Base-by-base conservation (phyloP, 2,113 vertebrate genomes). In the Gallinago paraguaiae region DNA sequence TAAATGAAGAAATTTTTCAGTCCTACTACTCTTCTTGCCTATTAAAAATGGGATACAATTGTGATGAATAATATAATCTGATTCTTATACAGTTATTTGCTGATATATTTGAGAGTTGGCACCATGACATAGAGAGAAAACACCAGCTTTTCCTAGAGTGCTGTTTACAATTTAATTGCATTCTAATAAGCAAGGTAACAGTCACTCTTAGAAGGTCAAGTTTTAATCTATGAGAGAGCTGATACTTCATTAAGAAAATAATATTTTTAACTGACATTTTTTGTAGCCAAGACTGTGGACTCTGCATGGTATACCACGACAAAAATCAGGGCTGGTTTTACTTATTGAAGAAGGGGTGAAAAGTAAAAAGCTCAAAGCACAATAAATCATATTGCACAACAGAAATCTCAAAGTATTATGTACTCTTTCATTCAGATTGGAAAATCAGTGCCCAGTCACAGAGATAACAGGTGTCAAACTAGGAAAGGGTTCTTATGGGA, bases 301-400 rank as follows among this genome's bases (percentile, higher is more conserved):
- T 28, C 28, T 51, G 10, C 17, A 11, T 27, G 10, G 11, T 57
- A 14, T 8, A 28, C 3, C 6, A 11, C 23, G 13, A 48, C 9
- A 57, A 75, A 69, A 70, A 90, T 4, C 9, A 67, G 19, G 28
- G 6, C 13, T 76, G 17, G 7, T 35, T 90, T 90, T 61, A 78
- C 13, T 67, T 33, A 48, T 2, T 33, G 30, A 43, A 56, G 9
- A 4, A 2, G 1, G 4, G 2, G 3, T 0, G 8, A 17, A 4
- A 28, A 7, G 8, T 23, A 46, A 77, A 39, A 77, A 45, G 2
- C 10, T 53, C 18, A 64, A 54, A 75, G 35, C 12, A 35, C 16
- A 48, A 10, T 39, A 51, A 27, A 81, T 28, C 33, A 27, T 59
- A 56, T 6, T 53, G 19, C 15, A 63, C 13, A 39, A 25, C 19